Evolutionary conservation across 2,113 vertebrate species (phyloP).

Genomic region (Anhinga anhinga): DNA sequence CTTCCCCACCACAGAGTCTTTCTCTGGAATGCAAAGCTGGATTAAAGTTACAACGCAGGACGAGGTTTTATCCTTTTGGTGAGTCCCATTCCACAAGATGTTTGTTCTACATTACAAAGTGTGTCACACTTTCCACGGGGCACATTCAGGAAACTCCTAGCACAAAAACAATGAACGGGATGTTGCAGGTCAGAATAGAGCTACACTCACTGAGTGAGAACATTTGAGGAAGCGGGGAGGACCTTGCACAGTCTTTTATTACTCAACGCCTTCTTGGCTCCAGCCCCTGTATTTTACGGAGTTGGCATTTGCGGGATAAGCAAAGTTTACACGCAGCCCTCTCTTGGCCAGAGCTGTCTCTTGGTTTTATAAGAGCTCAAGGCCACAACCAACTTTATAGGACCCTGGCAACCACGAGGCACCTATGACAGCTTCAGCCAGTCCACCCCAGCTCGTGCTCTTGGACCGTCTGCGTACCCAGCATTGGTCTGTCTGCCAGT

Average conservation of each 20-base stretch:
- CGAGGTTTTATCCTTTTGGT: fast-evolving
- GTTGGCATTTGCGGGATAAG: background rate
- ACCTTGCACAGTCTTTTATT: background rate
- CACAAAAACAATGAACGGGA: background rate
- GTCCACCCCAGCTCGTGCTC: background rate
- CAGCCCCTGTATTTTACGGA: background rate
- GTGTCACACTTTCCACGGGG: background rate
- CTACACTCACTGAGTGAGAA: background rate
- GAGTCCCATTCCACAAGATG: background rate
- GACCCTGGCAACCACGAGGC: background rate
- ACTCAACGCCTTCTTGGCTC: fast-evolving
- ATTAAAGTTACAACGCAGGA: background rate
- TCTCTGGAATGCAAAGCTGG: background rate
- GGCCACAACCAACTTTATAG: background rate
- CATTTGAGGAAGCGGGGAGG: background rate
- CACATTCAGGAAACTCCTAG: constrained; percentile 14
- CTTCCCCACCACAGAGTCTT: background rate
- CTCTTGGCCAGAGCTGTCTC: background rate
- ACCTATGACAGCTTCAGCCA: background rate
- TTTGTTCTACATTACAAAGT: background rate
- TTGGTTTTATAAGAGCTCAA: background rate
- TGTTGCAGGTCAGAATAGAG: background rate
- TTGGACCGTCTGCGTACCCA: background rate
- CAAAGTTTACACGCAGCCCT: background rate
- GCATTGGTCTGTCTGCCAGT: background rate